Percentiles rank a stretch among this genome's conserved stretches.
Evolutionary conservation across 1,140 invertebrate genomes (phyloP).

Genomic region (Planococcus citri): DNA sequence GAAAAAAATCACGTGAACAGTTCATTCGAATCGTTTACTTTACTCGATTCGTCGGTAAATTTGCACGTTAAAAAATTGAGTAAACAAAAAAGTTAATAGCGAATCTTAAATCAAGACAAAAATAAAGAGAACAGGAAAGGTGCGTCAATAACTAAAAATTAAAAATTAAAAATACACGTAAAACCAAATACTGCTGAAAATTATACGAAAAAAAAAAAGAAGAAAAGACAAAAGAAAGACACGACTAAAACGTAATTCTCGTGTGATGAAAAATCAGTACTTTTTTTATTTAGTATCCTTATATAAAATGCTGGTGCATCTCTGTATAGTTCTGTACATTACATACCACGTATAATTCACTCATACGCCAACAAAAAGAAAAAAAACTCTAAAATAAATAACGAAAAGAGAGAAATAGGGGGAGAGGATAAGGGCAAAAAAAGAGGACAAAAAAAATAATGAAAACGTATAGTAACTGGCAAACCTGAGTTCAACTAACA

Average conservation of each 20-base stretch:
- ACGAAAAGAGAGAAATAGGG: too few species aligned
- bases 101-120: not conserved
- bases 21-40: not conserved
- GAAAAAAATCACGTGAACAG: too few species aligned
- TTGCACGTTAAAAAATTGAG: not conserved
- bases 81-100: not conserved
- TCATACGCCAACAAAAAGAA: not conserved
- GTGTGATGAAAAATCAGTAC: not conserved
- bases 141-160: not conserved
- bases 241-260: not conserved
- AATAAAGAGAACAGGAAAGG: not conserved
- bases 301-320: not conserved
- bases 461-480: not conserved
- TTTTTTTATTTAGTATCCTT: not conserved
- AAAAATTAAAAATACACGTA: not conserved
- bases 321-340: too few species aligned
- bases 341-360: conserved; percentile 4
- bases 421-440: too few species aligned
- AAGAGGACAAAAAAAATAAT: not conserved
- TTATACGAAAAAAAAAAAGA: too few species aligned
- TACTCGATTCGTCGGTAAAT: not conserved
- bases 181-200: not conserved
- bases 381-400: not conserved
- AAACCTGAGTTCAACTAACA: not conserved
- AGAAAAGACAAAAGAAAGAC: not conserved